These are phyloP conservation scores for Rhegmatorhina hoffmannsi DNA, from an alignment of 2,113 vertebrate species.

Conservation along the genomic window DNA sequence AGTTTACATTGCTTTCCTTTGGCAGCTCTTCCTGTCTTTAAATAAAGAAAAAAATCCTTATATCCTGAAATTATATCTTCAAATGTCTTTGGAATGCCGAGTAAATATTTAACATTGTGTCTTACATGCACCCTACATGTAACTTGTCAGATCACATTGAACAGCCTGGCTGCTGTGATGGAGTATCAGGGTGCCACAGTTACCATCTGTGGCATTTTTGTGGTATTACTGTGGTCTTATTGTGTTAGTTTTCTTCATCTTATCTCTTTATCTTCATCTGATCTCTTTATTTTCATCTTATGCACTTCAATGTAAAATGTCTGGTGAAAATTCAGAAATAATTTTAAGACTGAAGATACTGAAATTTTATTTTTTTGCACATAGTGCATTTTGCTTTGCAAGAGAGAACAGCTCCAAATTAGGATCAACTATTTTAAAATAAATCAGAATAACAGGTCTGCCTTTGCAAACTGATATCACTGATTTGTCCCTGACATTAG, in stretches of 20 bases:
- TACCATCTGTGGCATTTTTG: neutral
- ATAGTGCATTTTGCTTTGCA: neutral
- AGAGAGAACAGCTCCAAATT: neutral
- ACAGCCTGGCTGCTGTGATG: neutral
- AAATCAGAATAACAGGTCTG: neutral
- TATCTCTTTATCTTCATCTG: neutral
- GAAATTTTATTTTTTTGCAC: neutral
- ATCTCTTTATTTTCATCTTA: neutral
- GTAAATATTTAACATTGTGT: neutral
- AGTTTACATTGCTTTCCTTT: neutral
- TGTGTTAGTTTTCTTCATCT: neutral
- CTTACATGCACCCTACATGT: neutral
- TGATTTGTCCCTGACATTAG: neutral
- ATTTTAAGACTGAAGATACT: neutral
- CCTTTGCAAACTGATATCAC: neutral
- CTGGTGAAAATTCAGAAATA: neutral
- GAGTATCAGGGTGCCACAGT: neutral
- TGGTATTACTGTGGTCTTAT: neutral
- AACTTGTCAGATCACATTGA: neutral
- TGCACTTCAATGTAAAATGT: neutral
- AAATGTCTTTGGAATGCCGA: neutral
- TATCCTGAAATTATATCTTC: neutral
- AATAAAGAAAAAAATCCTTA: neutral
- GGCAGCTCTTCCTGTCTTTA: neutral
- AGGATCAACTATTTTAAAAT: neutral